Conservation (phyloP, 2,888 invertebrate species). For the Cephonodes hylas region DNA sequence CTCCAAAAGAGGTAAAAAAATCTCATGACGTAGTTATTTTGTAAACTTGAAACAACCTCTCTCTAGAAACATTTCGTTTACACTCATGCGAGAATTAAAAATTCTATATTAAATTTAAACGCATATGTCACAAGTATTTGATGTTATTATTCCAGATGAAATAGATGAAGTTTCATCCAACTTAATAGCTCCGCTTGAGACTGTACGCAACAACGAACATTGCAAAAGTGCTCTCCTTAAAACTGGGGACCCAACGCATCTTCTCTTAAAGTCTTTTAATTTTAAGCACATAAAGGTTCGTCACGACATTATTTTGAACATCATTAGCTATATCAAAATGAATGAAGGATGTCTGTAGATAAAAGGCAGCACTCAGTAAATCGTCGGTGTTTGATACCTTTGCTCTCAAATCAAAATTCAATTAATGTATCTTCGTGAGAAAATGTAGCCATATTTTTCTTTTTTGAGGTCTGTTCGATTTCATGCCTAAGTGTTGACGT, state of each 20-base stretch:
- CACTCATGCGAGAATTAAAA: background rate
- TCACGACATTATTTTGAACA: conserved; percentile 20
- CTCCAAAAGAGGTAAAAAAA: too few species aligned
- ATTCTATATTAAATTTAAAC: background rate
- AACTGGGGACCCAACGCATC: background rate
- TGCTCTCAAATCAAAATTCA: conserved; percentile 24
- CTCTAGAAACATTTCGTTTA: background rate
- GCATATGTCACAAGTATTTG: background rate
- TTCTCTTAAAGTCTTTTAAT: background rate
- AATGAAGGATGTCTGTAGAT: conserved; percentile 44
- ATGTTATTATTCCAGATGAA: background rate
- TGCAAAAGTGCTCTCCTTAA: background rate
- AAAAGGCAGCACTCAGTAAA: conserved; percentile 42
- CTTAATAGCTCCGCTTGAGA: conserved; percentile 1
- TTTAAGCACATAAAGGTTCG: background rate
- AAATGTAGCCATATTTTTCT: conserved; percentile 23
- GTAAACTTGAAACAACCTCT: background rate
- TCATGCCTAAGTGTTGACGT: background rate
- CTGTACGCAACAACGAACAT: background rate
- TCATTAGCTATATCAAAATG: conserved; percentile 47
- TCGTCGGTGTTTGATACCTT: conserved; percentile 27
- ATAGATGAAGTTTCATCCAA: background rate
- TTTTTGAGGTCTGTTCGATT: conserved; percentile 9
- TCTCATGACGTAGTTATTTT: too few species aligned
- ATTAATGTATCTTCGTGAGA: conserved; percentile 31